Evolutionary conservation across 2,888 invertebrate genomes (phyloP).

Genomic region (Latrodectus elegans): DNA sequence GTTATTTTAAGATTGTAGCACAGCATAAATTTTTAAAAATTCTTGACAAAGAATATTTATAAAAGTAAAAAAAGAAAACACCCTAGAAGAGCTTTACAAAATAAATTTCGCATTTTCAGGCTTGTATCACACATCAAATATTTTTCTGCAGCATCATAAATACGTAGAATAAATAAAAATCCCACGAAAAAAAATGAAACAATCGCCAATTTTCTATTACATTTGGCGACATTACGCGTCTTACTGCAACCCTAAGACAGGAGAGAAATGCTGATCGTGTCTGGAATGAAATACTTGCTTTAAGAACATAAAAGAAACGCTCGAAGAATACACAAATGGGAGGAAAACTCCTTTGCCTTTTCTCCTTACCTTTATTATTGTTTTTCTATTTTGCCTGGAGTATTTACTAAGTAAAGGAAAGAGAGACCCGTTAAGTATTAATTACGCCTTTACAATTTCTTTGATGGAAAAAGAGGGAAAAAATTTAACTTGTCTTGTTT

Average conservation of each 20-base stretch:
- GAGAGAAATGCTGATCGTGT: not conserved
- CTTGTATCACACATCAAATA: no score
- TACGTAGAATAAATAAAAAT: not conserved
- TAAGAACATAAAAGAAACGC: constrained; percentile 42
- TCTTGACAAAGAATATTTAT: no score
- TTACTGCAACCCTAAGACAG: constrained; percentile 6
- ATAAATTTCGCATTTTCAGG: no score
- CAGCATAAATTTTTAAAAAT: no score
- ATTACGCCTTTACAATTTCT: constrained; percentile 18
- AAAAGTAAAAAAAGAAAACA: no score
- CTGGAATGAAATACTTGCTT: constrained; percentile 35
- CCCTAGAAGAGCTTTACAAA: no score
- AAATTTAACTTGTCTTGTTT: constrained; percentile 14
- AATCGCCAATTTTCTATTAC: not conserved
- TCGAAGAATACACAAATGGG: constrained; percentile 45
- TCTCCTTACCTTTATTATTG: not conserved
- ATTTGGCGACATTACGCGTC: constrained; percentile 7
- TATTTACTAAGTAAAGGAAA: constrained; percentile 49
- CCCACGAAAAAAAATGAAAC: not conserved
- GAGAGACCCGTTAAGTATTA: constrained; percentile 50
- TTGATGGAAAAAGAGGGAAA: not conserved
- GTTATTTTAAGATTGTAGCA: no score
- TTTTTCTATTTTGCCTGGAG: not conserved
- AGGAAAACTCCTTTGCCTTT: constrained; percentile 18
- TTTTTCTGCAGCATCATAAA: not conserved